Percentiles rank a stretch among this genome's conserved stretches.
Evolutionary conservation across 1,140 invertebrate species (phyloP).

Genomic region (Neelides sp.): DNA sequence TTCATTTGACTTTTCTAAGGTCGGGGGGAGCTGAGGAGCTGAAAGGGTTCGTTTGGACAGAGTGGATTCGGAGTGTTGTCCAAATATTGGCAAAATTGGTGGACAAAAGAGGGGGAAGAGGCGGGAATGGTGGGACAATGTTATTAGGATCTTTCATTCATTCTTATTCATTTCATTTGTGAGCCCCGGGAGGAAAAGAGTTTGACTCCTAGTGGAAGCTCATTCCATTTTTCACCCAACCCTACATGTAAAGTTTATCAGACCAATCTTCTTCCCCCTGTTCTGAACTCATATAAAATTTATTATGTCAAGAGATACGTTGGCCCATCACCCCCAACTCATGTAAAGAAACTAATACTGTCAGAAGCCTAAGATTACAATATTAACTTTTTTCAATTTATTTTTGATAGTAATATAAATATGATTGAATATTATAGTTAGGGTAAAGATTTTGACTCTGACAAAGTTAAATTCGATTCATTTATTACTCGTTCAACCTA

Average conservation of each 20-base stretch:
- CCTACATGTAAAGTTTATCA: constrained; percentile 32
- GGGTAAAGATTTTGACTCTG: too few relatives aligned
- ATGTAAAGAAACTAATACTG: too few relatives aligned
- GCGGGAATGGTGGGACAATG: neutral
- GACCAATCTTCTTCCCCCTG: constrained; percentile 27
- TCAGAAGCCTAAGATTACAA: too few relatives aligned
- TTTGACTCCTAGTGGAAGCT: neutral
- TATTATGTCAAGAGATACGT: constrained; percentile 23
- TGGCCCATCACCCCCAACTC: too few relatives aligned
- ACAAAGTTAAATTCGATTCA: too few relatives aligned
- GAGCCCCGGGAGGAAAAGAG: neutral
- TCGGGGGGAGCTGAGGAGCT: too few relatives aligned
- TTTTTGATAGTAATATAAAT: too few relatives aligned
- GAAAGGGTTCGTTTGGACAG: too few relatives aligned
- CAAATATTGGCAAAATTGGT: constrained; percentile 24
- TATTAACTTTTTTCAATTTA: too few relatives aligned
- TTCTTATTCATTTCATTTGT: neutral
- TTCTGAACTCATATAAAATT: constrained; percentile 31
- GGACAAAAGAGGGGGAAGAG: constrained; percentile 1
- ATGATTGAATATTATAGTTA: too few relatives aligned
- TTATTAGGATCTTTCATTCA: neutral
- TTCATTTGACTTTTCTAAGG: too few relatives aligned
- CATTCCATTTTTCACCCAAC: neutral
- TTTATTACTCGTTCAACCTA: too few relatives aligned
- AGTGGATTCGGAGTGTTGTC: constrained; percentile 7